Base-by-base conservation (phyloP, 2,888 invertebrate genomes). In the Matsumyia berberina region DNA sequence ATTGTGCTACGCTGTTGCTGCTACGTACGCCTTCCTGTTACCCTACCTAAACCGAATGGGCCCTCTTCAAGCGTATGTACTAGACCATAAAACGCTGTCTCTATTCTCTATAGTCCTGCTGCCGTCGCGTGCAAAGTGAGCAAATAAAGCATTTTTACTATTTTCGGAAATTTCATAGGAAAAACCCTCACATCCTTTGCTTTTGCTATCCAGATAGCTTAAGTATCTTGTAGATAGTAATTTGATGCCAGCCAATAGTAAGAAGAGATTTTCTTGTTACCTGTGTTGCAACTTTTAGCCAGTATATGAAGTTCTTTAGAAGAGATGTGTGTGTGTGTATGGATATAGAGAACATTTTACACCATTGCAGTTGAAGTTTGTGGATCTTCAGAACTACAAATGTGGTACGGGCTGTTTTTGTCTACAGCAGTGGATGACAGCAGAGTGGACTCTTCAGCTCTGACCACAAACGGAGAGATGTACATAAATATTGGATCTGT, bases 1-100 rank as follows among this genome's bases (percentile, higher is more conserved):
- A 73, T 73, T 73, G 67, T 74, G 80, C 66, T 80, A 44, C n/a
- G 37, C 29, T 73, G 53, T 62, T 55, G 60, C 60, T 60, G n/a
- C 12, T 35, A 8, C n/a, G n/a, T 12, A 12, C 35, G 24, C 7
- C 17, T 8, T 44, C 44, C 31, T 44, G 31, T 24, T 24, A 24
- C 24, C 24, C 24, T 24, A 24, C 24, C n/a, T n/a, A n/a, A n/a
- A n/a, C n/a, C n/a, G n/a, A n/a, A n/a, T n/a, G 7, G 31, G 31
- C 49, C 12, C 46, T n/a, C 15, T 49, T 37, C 9, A 46, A 69
- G 15, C 35, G 33, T 24, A 58, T 15, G 29, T 24, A 58, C 58
- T 15, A 37, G 37, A 37, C 46, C 24, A 49, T 70, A 46, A 58
- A 58, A 58, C 35, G 12, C 6, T 31, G 29, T 58, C 37, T n/a